Evolutionary conservation across 2,888 invertebrate genomes (phyloP).

Genomic region (Eumacrocentrus americanus): DNA sequence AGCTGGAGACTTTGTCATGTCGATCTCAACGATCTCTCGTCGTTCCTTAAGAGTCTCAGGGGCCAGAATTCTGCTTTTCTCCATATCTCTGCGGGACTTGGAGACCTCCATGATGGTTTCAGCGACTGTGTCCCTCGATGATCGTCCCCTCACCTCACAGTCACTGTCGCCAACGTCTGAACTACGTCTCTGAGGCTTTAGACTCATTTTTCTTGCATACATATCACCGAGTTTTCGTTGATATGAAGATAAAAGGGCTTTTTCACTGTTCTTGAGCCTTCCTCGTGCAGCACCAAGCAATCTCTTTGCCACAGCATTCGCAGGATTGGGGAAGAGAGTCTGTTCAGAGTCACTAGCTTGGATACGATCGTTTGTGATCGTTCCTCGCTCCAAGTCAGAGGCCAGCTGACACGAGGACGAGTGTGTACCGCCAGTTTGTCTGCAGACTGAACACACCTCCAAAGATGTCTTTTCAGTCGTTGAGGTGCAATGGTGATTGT

Average conservation of each 20-base stretch:
- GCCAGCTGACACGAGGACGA: slow-evolving; percentile 48
- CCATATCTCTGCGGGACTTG: slow-evolving; percentile 42
- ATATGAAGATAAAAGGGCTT: slow-evolving; percentile 31
- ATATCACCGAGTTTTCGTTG: slow-evolving; percentile 52
- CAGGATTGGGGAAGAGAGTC: slow-evolving; percentile 16
- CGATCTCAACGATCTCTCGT: slow-evolving; percentile 15
- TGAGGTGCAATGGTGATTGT: slow-evolving; percentile 72
- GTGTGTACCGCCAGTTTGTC: slow-evolving; percentile 48
- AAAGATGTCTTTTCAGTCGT: slow-evolving; percentile 23
- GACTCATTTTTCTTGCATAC: slow-evolving; percentile 60
- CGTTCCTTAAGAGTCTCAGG: not conserved
- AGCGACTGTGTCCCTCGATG: slow-evolving; percentile 47
- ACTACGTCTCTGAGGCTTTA: slow-evolving; percentile 49
- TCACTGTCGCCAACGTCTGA: slow-evolving; percentile 35
- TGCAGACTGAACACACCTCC: slow-evolving; percentile 53
- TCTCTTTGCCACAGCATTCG: slow-evolving; percentile 11
- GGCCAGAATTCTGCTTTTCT: slow-evolving; percentile 8
- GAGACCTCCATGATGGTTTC: slow-evolving; percentile 58
- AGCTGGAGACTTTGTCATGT: slow-evolving; percentile 18
- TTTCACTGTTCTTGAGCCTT: slow-evolving; percentile 7
- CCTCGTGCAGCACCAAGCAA: not conserved
- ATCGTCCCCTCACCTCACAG: slow-evolving; percentile 11
- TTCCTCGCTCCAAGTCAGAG: not conserved
- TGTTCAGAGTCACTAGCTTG: slow-evolving; percentile 28
- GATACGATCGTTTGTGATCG: slow-evolving; percentile 44